Evolutionary conservation across 2,113 vertebrate genomes (phyloP).

Genomic region (Larimichthys polyactis): DNA sequence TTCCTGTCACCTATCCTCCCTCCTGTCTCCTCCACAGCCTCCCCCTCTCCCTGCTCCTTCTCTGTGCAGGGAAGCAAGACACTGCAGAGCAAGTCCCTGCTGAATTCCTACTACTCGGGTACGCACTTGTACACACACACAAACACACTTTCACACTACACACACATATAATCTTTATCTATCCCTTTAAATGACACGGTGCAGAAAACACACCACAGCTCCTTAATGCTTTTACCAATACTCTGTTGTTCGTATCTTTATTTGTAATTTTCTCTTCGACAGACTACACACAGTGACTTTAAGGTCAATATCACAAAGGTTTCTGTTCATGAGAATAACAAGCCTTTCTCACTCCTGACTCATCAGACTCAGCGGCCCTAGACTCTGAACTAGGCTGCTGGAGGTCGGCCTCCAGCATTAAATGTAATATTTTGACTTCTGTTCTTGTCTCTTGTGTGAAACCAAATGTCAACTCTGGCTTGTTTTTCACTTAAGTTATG

Average conservation of each 20-base stretch:
- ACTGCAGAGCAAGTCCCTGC: conserved; percentile 89
- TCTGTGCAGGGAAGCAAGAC: conserved; percentile 92
- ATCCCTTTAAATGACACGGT: not conserved
- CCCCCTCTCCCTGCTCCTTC: conserved; percentile 90
- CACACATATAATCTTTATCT: not conserved
- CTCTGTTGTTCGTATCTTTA: not conserved
- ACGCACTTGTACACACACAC: conserved; percentile 43
- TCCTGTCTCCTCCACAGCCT: conserved; percentile 80
- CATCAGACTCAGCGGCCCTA: too few species aligned
- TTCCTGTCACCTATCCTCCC: conserved; percentile 62
- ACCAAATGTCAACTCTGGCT: too few species aligned
- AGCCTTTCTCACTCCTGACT: too few species aligned
- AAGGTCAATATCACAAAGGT: not conserved
- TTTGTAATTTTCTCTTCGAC: not conserved
- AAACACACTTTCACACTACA: too few species aligned
- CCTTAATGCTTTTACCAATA: not conserved
- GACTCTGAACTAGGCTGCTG: too few species aligned
- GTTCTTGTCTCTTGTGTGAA: too few species aligned
- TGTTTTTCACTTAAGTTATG: too few species aligned
- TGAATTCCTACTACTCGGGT: conserved; percentile 91
- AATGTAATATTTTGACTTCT: too few species aligned
- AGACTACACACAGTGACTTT: not conserved
- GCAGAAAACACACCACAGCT: not conserved
- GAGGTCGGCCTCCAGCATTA: too few species aligned
- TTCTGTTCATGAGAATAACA: not conserved